Evolutionary conservation across 2,888 invertebrate genomes (phyloP).

Genomic region (Phalangium opilio): DNA sequence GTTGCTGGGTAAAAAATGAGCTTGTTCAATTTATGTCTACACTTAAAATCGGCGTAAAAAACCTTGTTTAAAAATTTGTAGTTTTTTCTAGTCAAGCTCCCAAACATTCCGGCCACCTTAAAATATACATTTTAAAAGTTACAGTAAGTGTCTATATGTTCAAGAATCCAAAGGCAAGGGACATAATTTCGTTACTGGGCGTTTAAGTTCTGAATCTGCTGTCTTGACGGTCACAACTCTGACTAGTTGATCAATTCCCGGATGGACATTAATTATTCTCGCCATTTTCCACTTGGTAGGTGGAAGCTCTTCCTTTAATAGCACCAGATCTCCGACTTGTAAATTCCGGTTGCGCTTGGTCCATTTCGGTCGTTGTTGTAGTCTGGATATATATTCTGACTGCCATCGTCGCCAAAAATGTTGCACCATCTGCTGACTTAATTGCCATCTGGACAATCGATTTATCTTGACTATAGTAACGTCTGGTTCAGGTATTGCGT

Average conservation of each 20-base stretch:
- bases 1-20: no score
- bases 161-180: background rate
- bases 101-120: no score
- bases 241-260: background rate
- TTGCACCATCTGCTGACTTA: no score
- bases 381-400: conserved; percentile 22
- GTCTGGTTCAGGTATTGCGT: conserved; percentile 20
- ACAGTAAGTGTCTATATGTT: no score
- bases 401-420: conserved; percentile 17
- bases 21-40: no score
- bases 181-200: background rate
- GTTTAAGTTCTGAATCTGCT: background rate
- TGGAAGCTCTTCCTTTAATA: conserved; percentile 4
- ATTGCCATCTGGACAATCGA: conserved; percentile 23
- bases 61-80: no score
- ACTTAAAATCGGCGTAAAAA: no score
- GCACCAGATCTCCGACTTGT: conserved; percentile 14
- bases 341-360: conserved; percentile 8
- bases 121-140: no score
- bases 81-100: no score
- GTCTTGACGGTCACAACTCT: conserved; percentile 1
- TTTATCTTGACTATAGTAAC: conserved; percentile 13
- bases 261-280: background rate
- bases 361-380: conserved; percentile 21
- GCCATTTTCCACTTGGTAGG: conserved; percentile 1